phyloP scores from a whole-genome alignment of 2,888 invertebrate species.

The Muscina levida region DNA sequence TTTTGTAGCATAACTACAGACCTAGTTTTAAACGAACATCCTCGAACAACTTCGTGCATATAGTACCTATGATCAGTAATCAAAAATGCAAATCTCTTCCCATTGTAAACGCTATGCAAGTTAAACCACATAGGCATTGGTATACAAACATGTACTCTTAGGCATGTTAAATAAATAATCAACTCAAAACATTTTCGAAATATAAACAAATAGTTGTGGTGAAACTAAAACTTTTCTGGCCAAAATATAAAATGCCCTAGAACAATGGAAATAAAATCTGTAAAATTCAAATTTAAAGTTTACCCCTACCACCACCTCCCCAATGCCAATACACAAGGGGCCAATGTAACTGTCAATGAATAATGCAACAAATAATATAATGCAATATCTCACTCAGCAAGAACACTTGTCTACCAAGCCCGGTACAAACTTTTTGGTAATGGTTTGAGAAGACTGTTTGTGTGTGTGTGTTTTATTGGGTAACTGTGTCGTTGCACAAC shows the following conservation, averaged over 20 bases:
- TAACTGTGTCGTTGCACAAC: too few relatives aligned
- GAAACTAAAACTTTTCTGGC: background rate
- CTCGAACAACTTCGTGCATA: too few relatives aligned
- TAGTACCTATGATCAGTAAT: too few relatives aligned
- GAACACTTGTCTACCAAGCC: background rate
- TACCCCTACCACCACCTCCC: too few relatives aligned
- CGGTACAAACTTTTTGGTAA: slow-evolving; percentile 13
- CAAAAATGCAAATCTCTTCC: too few relatives aligned
- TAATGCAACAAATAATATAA: slow-evolving; percentile 33
- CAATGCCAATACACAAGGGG: slow-evolving; percentile 36
- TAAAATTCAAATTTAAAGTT: slow-evolving; percentile 1
- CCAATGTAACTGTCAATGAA: slow-evolving; percentile 60
- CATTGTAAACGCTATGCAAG: too few relatives aligned
- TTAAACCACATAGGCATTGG: too few relatives aligned
- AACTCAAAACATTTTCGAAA: background rate
- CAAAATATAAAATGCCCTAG: background rate
- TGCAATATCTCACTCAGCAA: background rate
- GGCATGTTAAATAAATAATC: slow-evolving; percentile 14
- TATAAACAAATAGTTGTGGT: background rate
- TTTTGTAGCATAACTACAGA: too few relatives aligned
- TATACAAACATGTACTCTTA: too few relatives aligned
- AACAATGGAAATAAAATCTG: background rate
- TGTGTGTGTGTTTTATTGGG: slow-evolving; percentile 8
- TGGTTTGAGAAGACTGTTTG: slow-evolving; percentile 26
- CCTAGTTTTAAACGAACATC: too few relatives aligned